These are phyloP conservation scores for Smithornis capensis DNA, from an alignment of 2,113 vertebrate genomes.

Conservation along the genomic window DNA sequence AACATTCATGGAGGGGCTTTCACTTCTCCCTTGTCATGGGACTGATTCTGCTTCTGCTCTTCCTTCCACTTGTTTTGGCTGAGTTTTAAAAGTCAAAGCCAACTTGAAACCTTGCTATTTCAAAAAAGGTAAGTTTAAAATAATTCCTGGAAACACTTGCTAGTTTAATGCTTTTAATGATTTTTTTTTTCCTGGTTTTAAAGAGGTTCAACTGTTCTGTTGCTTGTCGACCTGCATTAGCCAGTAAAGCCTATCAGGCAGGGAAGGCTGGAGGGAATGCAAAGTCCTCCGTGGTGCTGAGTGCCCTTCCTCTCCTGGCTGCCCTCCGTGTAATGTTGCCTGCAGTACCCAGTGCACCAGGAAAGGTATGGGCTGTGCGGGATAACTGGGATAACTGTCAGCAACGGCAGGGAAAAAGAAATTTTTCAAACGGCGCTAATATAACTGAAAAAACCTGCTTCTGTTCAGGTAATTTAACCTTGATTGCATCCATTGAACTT, in stretches of 20 bases:
- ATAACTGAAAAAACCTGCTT: not conserved
- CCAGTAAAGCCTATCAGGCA: not conserved
- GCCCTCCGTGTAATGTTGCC: not conserved
- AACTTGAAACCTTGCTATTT: not conserved
- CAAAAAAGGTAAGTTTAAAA: not conserved
- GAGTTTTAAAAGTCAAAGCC: not conserved
- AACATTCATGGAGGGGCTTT: not conserved
- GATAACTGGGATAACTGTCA: not conserved
- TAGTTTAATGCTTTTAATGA: not conserved
- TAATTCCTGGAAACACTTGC: not conserved
- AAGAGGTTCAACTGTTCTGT: not conserved
- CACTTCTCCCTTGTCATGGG: not conserved
- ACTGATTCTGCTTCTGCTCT: not conserved
- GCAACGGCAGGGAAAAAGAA: not conserved
- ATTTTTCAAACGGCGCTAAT: not conserved
- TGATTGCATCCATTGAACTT: not conserved
- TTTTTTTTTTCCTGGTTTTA: not conserved
- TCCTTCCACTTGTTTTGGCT: not conserved
- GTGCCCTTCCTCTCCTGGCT: not conserved
- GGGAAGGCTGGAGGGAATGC: not conserved
- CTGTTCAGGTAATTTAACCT: not conserved
- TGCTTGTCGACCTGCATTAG: not conserved
- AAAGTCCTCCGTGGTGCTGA: not conserved
- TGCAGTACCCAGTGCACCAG: not conserved
- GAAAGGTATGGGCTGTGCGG: fast-evolving